These are phyloP conservation scores for Strix aluco DNA, from an alignment of 2,113 vertebrate genomes.

Conservation along the genomic window DNA sequence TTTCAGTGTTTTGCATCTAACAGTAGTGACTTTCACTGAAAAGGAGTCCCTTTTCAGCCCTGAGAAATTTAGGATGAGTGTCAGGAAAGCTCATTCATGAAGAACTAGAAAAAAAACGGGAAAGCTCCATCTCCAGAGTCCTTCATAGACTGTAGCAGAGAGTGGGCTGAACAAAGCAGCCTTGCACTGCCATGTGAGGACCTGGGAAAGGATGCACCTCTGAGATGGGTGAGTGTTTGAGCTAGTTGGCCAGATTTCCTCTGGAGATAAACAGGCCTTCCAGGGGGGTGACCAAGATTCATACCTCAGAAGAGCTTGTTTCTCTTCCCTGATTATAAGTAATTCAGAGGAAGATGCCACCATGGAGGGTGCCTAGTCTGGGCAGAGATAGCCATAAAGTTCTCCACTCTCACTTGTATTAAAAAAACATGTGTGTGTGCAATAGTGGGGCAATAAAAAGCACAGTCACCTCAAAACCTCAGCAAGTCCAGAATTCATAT, in stretches of 20 bases:
- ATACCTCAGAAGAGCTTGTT: not conserved
- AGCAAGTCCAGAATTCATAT: not conserved
- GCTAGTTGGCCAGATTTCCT: not conserved
- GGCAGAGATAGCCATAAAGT: not conserved
- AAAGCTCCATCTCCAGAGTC: not conserved
- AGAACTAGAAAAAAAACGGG: not conserved
- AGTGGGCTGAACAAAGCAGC: not conserved
- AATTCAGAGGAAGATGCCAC: not conserved
- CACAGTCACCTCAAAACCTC: not conserved
- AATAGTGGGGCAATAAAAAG: not conserved
- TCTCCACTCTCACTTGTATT: not conserved
- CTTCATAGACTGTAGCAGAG: not conserved
- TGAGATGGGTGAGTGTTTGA: not conserved
- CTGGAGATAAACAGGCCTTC: not conserved
- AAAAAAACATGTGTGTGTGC: fast-evolving
- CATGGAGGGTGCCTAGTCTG: not conserved
- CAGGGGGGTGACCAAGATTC: not conserved
- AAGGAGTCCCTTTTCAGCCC: not conserved
- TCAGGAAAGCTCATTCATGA: not conserved
- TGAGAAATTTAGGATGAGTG: not conserved
- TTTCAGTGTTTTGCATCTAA: not conserved
- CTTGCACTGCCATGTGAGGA: not conserved
- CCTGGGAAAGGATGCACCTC: not conserved
- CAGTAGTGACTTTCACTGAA: not conserved
- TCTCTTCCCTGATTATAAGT: not conserved